Evolutionary conservation across 2,113 vertebrate genomes (phyloP).

Genomic region (Taxidea taxus): DNA sequence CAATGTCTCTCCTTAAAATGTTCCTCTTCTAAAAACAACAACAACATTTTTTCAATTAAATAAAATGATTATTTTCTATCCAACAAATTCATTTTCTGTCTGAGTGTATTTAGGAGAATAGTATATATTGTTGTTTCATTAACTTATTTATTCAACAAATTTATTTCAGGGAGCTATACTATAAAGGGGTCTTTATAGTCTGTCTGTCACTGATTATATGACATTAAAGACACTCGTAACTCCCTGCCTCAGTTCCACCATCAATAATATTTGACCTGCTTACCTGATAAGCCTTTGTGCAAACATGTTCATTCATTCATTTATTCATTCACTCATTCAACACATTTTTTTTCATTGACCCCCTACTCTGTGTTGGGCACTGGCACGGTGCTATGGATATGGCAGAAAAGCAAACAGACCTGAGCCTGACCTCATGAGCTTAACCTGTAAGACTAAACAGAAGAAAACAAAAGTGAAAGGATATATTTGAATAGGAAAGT

Average conservation of each 20-base stretch:
- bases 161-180: not conserved
- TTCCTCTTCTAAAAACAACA: not conserved
- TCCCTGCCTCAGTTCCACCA: not conserved
- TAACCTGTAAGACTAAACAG: slow-evolving; percentile 5
- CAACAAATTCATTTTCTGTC: not conserved
- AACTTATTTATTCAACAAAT: not conserved
- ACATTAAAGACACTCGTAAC: not conserved
- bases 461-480: not conserved
- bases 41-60: not conserved
- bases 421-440: not conserved
- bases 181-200: no score
- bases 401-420: not conserved
- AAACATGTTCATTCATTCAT: not conserved
- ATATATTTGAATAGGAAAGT: slow-evolving; percentile 1
- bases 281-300: not conserved
- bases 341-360: not conserved
- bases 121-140: slow-evolving; percentile 11
- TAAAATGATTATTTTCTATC: slow-evolving; percentile 7
- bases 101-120: not conserved
- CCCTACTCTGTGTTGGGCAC: not conserved
- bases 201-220: not conserved
- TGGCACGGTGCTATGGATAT: not conserved
- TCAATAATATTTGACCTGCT: not conserved
- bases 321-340: not conserved
- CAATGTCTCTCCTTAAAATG: slow-evolving; percentile 15